phyloP scores from a whole-genome alignment of 1,140 invertebrate species.

The Panonychus citri region DNA sequence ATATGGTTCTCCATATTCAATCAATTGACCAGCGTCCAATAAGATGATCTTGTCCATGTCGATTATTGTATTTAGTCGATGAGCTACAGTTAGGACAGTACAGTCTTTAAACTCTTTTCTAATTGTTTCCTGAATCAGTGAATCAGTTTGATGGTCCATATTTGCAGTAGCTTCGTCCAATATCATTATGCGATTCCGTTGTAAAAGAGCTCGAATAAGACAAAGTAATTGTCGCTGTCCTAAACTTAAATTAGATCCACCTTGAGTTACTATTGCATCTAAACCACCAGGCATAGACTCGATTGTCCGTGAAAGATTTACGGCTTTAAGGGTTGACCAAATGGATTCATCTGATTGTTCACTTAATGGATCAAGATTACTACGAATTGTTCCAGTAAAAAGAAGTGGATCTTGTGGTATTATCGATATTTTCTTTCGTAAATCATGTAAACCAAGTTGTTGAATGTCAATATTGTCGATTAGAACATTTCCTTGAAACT shows the following conservation, averaged over 20 bases:
- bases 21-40: too few relatives aligned
- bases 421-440: slow-evolving; percentile 25
- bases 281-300: slow-evolving; percentile 14
- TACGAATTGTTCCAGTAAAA: slow-evolving; percentile 24
- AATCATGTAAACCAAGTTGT: slow-evolving; percentile 13
- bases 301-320: slow-evolving; percentile 16
- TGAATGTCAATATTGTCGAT: slow-evolving; percentile 23
- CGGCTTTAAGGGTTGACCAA: slow-evolving; percentile 17
- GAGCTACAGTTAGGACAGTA: slow-evolving; percentile 82
- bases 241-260: slow-evolving; percentile 39
- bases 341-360: slow-evolving; percentile 17
- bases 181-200: slow-evolving; percentile 65
- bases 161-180: slow-evolving; percentile 91
- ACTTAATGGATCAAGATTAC: slow-evolving; percentile 19
- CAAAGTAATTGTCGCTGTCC: slow-evolving; percentile 62
- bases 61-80: too few relatives aligned
- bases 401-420: slow-evolving; percentile 34
- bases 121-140: slow-evolving; percentile 58
- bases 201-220: slow-evolving; percentile 55
- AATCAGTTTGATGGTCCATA: slow-evolving; percentile 67
- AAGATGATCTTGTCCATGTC: too few relatives aligned
- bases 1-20: too few relatives aligned
- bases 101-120: slow-evolving; percentile 47
- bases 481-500: slow-evolving; percentile 33
- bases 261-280: slow-evolving; percentile 21